Conservation (phyloP, 2,797 vertebrate species). For the Gobionotothen gibberifrons region DNA sequence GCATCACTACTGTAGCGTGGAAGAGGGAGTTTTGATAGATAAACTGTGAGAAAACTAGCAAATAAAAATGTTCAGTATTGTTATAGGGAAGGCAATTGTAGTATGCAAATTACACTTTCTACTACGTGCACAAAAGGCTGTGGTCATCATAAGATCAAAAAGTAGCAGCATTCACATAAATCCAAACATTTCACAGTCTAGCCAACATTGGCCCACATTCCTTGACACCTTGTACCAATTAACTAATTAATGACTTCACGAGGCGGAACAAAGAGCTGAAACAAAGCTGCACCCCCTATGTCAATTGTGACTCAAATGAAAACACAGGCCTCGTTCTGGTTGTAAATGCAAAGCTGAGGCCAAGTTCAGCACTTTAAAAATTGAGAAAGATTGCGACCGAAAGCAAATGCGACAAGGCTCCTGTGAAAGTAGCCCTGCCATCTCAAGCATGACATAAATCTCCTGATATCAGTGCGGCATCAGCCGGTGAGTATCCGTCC, state of each 20-base stretch:
- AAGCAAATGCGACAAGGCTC: constrained; percentile 70
- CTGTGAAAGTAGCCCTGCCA: constrained; percentile 56
- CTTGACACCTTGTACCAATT: constrained; percentile 56
- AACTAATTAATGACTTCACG: constrained; percentile 51
- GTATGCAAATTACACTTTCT: too few species aligned
- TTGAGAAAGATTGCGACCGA: constrained; percentile 56
- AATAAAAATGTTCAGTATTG: background rate
- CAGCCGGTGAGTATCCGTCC: constrained; percentile 54
- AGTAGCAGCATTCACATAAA: background rate
- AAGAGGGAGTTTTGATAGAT: constrained; percentile 3
- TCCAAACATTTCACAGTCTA: background rate
- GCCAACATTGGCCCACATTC: background rate
- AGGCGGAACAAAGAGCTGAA: background rate
- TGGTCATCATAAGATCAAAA: background rate
- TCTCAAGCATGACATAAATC: constrained; percentile 74
- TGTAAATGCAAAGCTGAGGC: constrained; percentile 39
- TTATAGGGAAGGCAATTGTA: background rate
- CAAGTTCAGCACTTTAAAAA: constrained; percentile 48
- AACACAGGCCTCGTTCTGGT: constrained; percentile 15
- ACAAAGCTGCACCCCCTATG: background rate
- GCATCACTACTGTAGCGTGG: constrained; percentile 1
- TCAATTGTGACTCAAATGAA: constrained; percentile 7
- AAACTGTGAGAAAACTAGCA: background rate
- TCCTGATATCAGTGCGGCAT: constrained; percentile 63
- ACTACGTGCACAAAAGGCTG: background rate